These are phyloP conservation scores for Thymelicus acteon DNA, from an alignment of 2,888 invertebrate species.

Conservation along the genomic window DNA sequence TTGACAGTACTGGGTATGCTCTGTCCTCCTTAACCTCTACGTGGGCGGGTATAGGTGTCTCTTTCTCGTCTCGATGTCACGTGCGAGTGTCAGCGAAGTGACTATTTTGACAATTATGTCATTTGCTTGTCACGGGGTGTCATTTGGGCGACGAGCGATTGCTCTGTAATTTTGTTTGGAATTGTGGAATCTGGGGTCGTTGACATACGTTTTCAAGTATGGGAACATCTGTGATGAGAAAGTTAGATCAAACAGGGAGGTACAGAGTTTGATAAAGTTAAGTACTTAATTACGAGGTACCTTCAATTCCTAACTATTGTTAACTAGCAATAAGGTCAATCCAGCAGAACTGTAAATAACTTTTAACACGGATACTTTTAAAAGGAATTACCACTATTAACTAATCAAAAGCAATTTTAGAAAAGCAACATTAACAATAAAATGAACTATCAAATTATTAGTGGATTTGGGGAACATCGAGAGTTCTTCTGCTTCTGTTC, in stretches of 20 bases:
- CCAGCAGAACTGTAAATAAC: too few relatives aligned
- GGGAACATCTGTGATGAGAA: slow-evolving; percentile 72
- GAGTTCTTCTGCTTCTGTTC: too few relatives aligned
- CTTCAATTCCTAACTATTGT: too few relatives aligned
- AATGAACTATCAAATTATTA: too few relatives aligned
- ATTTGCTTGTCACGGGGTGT: slow-evolving; percentile 82
- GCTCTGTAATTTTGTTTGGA: slow-evolving; percentile 80
- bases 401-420: too few relatives aligned
- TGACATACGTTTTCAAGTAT: slow-evolving; percentile 72
- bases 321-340: too few relatives aligned
- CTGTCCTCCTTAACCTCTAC: slow-evolving; percentile 53
- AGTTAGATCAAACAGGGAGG: slow-evolving; percentile 14
- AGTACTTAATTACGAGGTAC: not conserved
- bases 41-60: slow-evolving; percentile 52
- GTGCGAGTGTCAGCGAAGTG: slow-evolving; percentile 79
- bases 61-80: slow-evolving; percentile 70
- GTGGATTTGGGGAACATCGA: too few relatives aligned
- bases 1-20: slow-evolving; percentile 78
- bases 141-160: slow-evolving; percentile 82
- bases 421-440: too few relatives aligned
- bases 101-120: slow-evolving; percentile 85
- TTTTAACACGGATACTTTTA: too few relatives aligned
- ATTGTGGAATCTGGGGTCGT: slow-evolving; percentile 76
- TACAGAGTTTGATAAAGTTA: not conserved
- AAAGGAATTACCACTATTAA: too few relatives aligned